A percentile compares a stretch with the other conserved stretches of the same genome.
Conservation (phyloP, 2,888 invertebrate genomes). For the Pantelozetes paolii region DNA sequence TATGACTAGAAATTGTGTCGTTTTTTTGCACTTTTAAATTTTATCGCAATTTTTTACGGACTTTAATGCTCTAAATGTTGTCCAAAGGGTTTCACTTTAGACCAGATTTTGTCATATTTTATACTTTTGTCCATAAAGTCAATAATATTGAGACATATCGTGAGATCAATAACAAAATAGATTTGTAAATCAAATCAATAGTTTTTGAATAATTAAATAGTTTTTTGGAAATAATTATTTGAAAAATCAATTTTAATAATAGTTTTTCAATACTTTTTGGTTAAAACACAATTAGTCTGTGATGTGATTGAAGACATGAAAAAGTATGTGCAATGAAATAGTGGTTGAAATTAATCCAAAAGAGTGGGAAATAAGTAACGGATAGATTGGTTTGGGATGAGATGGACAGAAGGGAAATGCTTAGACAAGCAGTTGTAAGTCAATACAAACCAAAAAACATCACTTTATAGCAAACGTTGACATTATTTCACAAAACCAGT, state of each 20-base stretch:
- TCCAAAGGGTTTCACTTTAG: background rate
- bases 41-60: background rate
- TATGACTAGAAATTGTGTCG: constrained; percentile 9
- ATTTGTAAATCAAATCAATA: no score
- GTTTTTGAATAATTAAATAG: no score
- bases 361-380: background rate
- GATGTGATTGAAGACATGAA: no score
- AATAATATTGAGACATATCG: no score
- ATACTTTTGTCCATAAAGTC: no score
- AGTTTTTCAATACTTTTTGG: no score
- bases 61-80: background rate
- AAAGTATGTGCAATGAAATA: no score
- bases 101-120: background rate
- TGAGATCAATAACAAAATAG: no score
- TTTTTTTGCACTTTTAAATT: background rate
- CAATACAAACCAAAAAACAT: background rate
- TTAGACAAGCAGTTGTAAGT: background rate
- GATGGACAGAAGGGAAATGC: background rate
- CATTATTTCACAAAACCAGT: background rate
- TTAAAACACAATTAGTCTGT: no score
- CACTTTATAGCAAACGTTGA: background rate
- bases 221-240: no score
- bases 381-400: constrained; percentile 8
- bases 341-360: no score
- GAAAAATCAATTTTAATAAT: no score